Conservation (phyloP, 2,113 vertebrate genomes). For the Epinephelus cyanopodus region DNA sequence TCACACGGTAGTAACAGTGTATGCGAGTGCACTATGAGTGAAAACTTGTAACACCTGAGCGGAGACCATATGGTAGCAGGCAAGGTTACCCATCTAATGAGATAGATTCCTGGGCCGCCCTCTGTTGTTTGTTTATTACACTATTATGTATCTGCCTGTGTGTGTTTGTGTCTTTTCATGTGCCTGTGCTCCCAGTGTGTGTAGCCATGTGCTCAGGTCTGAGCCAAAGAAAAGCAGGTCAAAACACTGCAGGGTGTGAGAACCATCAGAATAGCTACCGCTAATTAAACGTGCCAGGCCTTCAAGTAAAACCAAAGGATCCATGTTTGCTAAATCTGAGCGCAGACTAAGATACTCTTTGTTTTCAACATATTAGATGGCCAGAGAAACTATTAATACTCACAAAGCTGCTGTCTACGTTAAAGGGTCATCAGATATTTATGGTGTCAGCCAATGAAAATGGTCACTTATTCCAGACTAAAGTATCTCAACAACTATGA, state of each 20-base stretch:
- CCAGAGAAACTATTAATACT: constrained; percentile 11
- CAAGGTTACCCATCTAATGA: constrained; percentile 61
- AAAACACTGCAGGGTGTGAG: constrained; percentile 68
- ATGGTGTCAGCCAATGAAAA: constrained; percentile 7
- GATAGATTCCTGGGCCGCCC: constrained; percentile 18
- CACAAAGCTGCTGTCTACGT: background rate
- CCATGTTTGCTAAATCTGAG: constrained; percentile 39
- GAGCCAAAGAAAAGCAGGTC: constrained; percentile 76
- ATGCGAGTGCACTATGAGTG: background rate
- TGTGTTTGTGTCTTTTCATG: constrained; percentile 32
- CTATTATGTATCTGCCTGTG: constrained; percentile 14
- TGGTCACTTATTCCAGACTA: background rate
- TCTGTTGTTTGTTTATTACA: constrained; percentile 58
- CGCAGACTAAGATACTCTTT: constrained; percentile 18
- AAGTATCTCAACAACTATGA: background rate
- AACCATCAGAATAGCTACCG: constrained; percentile 57
- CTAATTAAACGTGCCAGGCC: constrained; percentile 68
- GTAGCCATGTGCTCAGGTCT: constrained; percentile 53
- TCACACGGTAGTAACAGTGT: constrained; percentile 46
- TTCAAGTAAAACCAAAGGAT: constrained; percentile 47
- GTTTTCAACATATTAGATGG: constrained; percentile 22
- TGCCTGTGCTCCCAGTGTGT: constrained; percentile 57
- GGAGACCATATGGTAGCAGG: constrained; percentile 52
- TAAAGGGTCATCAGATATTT: background rate
- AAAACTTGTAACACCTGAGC: constrained; percentile 36